Percentiles rank a stretch among this genome's conserved stretches.
These are phyloP conservation scores for Ariopsis seemanni DNA, from an alignment of 2,113 vertebrate species.

Conservation along the genomic window DNA sequence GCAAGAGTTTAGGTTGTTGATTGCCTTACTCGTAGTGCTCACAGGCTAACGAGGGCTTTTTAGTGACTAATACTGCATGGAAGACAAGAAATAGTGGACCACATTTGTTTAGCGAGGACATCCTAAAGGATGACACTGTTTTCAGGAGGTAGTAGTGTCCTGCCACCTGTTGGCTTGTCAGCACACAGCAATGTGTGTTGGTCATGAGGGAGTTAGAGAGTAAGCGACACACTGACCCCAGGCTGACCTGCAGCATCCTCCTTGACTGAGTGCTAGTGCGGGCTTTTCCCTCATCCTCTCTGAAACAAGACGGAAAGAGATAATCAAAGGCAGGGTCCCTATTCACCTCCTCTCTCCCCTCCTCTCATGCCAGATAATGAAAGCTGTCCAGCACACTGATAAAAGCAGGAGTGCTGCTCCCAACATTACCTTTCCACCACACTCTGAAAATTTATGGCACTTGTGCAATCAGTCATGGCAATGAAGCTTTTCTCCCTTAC, in stretches of 20 bases:
- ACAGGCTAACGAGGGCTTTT: slow-evolving; percentile 51
- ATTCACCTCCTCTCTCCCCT: slow-evolving; percentile 41
- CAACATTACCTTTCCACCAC: slow-evolving; percentile 49
- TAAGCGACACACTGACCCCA: slow-evolving; percentile 63
- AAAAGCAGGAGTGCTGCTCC: slow-evolving; percentile 56
- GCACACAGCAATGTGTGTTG: slow-evolving; percentile 42
- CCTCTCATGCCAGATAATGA: slow-evolving; percentile 59
- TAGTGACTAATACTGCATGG: slow-evolving; percentile 63
- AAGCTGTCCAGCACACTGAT: slow-evolving; percentile 58
- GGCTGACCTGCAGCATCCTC: slow-evolving; percentile 61
- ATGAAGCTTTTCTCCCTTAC: slow-evolving; percentile 49
- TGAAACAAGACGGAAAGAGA: slow-evolving; percentile 60
- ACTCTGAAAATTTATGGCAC: slow-evolving; percentile 50
- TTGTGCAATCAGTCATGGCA: slow-evolving; percentile 45
- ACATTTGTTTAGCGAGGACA: slow-evolving; percentile 31
- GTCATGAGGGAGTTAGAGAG: slow-evolving; percentile 29
- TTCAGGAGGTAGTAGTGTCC: slow-evolving; percentile 44
- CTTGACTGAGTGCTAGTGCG: slow-evolving; percentile 59
- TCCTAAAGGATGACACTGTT: slow-evolving; percentile 29
- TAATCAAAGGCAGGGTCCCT: slow-evolving; percentile 61
- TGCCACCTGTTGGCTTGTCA: slow-evolving; percentile 59
- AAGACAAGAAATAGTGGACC: slow-evolving; percentile 60
- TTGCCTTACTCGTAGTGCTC: background rate
- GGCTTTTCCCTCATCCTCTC: slow-evolving; percentile 45
- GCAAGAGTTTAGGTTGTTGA: slow-evolving; percentile 69